Conservation (phyloP, 2,113 vertebrate genomes). For the Empidonax alnorum region DNA sequence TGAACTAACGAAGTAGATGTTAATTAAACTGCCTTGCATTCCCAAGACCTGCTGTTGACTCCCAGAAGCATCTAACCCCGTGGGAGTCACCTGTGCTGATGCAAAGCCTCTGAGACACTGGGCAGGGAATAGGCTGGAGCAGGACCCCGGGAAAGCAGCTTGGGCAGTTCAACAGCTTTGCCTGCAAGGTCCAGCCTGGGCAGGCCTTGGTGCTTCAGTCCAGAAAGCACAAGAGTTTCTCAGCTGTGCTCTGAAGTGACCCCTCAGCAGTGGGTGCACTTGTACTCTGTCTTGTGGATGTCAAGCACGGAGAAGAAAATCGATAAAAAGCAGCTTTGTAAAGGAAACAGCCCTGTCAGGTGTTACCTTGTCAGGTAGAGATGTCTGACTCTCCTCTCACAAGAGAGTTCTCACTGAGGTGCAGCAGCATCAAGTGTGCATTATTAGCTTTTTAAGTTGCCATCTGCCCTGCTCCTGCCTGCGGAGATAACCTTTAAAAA, state of each 20-base stretch:
- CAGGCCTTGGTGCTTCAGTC: accelerated
- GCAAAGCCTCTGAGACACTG: neutral
- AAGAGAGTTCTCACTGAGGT: neutral
- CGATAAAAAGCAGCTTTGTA: neutral
- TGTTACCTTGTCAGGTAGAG: neutral
- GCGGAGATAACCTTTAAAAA: neutral
- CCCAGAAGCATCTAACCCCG: accelerated
- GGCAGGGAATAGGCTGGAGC: neutral
- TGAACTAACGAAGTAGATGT: neutral
- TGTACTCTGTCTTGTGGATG: neutral
- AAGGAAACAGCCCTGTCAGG: neutral
- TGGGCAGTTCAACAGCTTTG: neutral
- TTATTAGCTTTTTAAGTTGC: neutral
- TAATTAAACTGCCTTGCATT: neutral
- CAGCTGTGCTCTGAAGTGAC: neutral
- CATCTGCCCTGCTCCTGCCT: neutral
- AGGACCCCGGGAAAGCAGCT: neutral
- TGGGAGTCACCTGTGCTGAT: neutral
- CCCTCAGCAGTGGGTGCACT: neutral
- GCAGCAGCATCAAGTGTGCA: neutral
- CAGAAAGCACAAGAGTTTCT: neutral
- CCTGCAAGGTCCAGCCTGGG: neutral
- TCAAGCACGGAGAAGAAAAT: neutral
- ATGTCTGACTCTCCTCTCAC: neutral
- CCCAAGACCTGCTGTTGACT: neutral